Evolutionary conservation across 2,113 vertebrate species (phyloP).

Genomic region (Vidua chalybeata): DNA sequence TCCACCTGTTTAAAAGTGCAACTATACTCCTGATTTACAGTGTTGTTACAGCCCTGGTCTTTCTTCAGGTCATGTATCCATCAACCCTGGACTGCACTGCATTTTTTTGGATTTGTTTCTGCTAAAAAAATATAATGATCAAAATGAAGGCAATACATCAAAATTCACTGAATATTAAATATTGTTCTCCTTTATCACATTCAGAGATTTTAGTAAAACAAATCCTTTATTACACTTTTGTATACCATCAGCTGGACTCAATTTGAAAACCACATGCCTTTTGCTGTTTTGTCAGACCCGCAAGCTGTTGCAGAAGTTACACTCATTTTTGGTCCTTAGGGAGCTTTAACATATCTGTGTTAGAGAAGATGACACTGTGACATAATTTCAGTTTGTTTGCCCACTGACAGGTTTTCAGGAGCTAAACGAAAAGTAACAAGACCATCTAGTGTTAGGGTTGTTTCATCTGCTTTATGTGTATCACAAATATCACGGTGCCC

Average conservation of each 20-base stretch:
- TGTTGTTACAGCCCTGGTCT: background rate
- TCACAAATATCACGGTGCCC: background rate
- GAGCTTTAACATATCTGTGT: background rate
- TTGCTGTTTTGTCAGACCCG: background rate
- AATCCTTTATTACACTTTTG: background rate
- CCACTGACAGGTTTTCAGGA: background rate
- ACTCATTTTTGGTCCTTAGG: background rate
- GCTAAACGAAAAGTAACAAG: background rate
- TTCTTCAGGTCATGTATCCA: background rate
- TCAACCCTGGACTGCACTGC: background rate
- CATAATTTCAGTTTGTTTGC: slow-evolving; percentile 9
- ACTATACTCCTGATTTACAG: background rate
- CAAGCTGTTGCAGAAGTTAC: background rate
- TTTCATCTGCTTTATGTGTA: background rate
- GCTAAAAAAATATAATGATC: background rate
- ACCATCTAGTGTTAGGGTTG: background rate
- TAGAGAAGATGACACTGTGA: background rate
- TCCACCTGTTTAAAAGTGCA: background rate
- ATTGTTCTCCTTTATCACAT: background rate
- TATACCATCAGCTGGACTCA: background rate
- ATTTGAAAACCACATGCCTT: background rate
- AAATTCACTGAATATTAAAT: background rate
- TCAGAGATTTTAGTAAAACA: background rate
- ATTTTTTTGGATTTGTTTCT: background rate
- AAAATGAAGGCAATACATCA: background rate